Base-by-base conservation (phyloP, 1,140 invertebrate species). In the Drosophila sturtevanti region DNA sequence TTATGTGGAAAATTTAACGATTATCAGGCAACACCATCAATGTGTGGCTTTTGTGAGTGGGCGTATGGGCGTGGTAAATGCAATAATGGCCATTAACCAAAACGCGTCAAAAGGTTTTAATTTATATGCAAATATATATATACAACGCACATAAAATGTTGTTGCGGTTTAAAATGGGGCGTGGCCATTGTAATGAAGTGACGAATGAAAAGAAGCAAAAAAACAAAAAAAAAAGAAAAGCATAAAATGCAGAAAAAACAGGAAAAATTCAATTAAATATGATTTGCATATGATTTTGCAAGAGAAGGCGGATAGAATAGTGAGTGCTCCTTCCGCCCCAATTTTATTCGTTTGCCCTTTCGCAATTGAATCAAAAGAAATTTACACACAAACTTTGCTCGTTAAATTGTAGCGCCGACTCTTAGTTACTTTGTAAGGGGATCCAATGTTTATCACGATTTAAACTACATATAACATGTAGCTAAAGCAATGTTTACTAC, bases 71-170 rank as follows among this genome's bases (percentile, higher is more conserved):
- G 64, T 68, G 72, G 78, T 58, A 80, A 81, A 81, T 77, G 69
- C 65, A 77, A 77, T 81, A 81, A 66, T 70, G 79, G 59, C 73
- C 79, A 81, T 78, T 77, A 73, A 81, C 63, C 73, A 74, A 55
- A 65, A 64, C 64, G 6, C 41, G 41, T 72, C 63, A 81, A 81
- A 81, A 70, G 73, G 69, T 77, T 73, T 77, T 81, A 73, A 81
- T 77, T 81, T 81, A 64, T 72, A 66, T 66, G 73, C 73, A 61
- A 81, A 73, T 66, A 74, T 77, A 60, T 56, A 48, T 41, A 64
- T 38, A 44, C 31, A 37, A 9, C 18, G 38, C 24, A 58, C 48
- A 44, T 60, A n/a, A 31, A 52, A 34, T 0, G n/a, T 11, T 37
- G 9, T 11, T 38, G 31, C 61, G 18, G 22, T 48, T 60, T 34